Percentiles rank a stretch among this genome's conserved stretches.
These are phyloP conservation scores for Platyscapa corneri DNA, from an alignment of 1,140 invertebrate genomes.

Conservation along the genomic window DNA sequence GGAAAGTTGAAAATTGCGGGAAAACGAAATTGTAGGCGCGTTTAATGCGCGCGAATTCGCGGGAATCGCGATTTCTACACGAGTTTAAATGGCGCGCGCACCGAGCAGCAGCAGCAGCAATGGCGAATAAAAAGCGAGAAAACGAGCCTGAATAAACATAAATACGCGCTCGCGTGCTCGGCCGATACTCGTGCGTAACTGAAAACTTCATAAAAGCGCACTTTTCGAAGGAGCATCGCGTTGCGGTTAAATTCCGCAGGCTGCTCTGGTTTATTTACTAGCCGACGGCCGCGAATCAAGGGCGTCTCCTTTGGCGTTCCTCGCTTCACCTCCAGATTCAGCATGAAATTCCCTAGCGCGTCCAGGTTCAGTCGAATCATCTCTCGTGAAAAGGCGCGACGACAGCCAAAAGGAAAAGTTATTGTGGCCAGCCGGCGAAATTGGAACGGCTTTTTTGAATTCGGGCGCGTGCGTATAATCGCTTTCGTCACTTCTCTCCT, in stretches of 20 bases:
- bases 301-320: no score
- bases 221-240: background rate
- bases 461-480: no score
- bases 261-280: no score
- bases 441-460: background rate
- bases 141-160: conserved; percentile 3
- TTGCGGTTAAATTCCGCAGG: background rate
- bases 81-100: background rate
- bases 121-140: background rate
- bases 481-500: conserved; percentile 2
- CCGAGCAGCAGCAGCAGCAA: background rate
- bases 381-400: no score
- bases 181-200: background rate
- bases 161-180: background rate
- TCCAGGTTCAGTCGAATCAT: no score
- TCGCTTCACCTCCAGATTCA: no score
- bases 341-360: no score
- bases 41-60: background rate
- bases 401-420: no score
- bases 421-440: no score
- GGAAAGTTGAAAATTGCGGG: conserved; percentile 19
- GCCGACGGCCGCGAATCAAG: no score
- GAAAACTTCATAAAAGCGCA: background rate
- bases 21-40: conserved; percentile 15
- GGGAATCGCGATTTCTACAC: background rate